Conservation (phyloP, 2,113 vertebrate genomes). For the Pomatostomus ruficeps region DNA sequence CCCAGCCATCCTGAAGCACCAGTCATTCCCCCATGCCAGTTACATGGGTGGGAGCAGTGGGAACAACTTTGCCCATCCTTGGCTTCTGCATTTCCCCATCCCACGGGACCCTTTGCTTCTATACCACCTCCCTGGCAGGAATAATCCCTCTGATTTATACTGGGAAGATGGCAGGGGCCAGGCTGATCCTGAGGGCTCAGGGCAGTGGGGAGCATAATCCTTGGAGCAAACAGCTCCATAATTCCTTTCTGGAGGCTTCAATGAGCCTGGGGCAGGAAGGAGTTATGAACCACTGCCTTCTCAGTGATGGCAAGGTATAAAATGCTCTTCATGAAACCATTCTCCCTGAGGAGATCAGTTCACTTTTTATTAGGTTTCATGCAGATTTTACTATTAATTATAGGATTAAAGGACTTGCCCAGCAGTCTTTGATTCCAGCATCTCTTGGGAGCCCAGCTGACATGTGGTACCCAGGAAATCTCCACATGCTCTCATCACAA, state of each 20-base stretch:
- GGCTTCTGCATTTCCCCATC: neutral
- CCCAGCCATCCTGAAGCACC: accelerated
- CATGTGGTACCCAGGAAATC: accelerated
- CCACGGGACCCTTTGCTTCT: neutral
- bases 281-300: neutral
- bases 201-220: neutral
- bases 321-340: neutral
- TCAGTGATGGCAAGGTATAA: neutral
- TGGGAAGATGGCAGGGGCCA: neutral
- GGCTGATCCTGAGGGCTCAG: neutral
- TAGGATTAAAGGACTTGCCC: neutral
- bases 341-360: neutral
- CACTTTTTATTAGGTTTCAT: neutral
- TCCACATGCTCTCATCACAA: accelerated
- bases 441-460: accelerated
- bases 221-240: neutral
- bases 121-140: neutral
- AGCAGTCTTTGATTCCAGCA: neutral
- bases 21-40: accelerated
- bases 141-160: neutral
- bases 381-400: neutral
- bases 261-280: neutral
- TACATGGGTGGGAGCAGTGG: accelerated
- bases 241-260: neutral
- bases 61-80: neutral